These are phyloP conservation scores for Paraplagusia blochii DNA, from an alignment of 2,113 vertebrate genomes.

Conservation along the genomic window DNA sequence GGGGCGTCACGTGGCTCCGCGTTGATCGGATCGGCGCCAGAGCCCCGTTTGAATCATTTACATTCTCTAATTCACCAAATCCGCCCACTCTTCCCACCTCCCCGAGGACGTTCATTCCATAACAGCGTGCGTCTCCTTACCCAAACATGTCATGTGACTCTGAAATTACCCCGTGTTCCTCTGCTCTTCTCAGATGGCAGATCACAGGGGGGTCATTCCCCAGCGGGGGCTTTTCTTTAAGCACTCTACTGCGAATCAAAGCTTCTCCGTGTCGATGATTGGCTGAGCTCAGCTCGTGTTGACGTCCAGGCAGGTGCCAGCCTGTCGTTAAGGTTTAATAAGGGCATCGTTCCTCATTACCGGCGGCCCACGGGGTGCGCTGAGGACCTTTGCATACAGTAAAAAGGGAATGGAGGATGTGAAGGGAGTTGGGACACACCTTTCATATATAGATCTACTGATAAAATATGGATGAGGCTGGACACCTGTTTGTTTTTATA, in stretches of 20 bases:
- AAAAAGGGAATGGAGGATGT: conserved; percentile 28
- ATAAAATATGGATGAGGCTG: conserved; percentile 51
- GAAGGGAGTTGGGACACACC: conserved; percentile 41
- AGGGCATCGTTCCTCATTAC: conserved; percentile 71
- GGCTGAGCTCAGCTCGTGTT: conserved; percentile 48
- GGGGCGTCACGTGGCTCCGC: too few relatives aligned
- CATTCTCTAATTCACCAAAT: not conserved
- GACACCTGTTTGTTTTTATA: conserved; percentile 22
- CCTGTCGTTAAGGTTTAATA: conserved; percentile 73
- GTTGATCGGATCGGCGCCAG: not conserved
- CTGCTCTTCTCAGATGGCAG: conserved; percentile 22
- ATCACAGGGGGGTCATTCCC: conserved; percentile 37
- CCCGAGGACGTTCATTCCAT: conserved; percentile 15
- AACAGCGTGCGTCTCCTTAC: conserved; percentile 6
- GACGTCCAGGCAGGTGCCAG: conserved; percentile 60
- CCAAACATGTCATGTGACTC: conserved; percentile 14
- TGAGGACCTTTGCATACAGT: conserved; percentile 53
- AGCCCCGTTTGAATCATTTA: conserved; percentile 9
- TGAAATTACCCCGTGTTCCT: conserved; percentile 9
- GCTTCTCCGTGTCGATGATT: conserved; percentile 64
- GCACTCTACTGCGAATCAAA: conserved; percentile 32
- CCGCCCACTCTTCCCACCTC: not conserved
- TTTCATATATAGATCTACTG: conserved; percentile 44
- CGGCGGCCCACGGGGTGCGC: conserved; percentile 60
- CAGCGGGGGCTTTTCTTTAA: conserved; percentile 18